Percentiles rank a stretch among this genome's conserved stretches.
Evolutionary conservation across 2,113 vertebrate genomes (phyloP).

Genomic region (Maccullochella peelii): DNA sequence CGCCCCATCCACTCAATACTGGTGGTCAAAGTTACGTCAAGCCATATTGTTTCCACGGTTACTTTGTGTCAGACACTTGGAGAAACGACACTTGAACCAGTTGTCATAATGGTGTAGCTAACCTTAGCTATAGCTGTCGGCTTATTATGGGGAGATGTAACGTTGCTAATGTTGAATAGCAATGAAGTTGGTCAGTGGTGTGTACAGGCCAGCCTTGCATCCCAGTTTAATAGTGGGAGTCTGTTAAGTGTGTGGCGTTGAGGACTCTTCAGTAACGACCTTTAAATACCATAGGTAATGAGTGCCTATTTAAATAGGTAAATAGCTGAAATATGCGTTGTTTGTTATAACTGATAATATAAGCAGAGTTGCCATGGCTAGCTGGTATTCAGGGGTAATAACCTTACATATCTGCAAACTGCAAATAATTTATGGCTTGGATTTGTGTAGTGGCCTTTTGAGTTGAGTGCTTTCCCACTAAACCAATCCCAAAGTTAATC

Average conservation of each 20-base stretch:
- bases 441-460: slow-evolving; percentile 1
- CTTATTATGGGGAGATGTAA: neutral
- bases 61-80: neutral
- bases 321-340: neutral
- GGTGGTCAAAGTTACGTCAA: slow-evolving; percentile 20
- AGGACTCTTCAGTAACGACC: neutral
- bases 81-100: neutral
- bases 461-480: slow-evolving; percentile 6
- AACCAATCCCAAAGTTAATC: slow-evolving; percentile 4
- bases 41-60: neutral
- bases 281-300: neutral
- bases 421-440: neutral
- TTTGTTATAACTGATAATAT: neutral
- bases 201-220: neutral
- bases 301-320: neutral
- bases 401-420: neutral
- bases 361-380: neutral
- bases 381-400: neutral
- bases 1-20: slow-evolving; percentile 58
- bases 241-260: neutral
- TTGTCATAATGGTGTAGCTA: neutral
- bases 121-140: neutral
- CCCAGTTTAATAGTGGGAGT: neutral
- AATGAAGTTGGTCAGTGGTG: neutral
- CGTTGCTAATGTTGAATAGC: slow-evolving; percentile 9